phyloP scores from a whole-genome alignment of 1,140 invertebrate genomes.

The Achroia grisella region DNA sequence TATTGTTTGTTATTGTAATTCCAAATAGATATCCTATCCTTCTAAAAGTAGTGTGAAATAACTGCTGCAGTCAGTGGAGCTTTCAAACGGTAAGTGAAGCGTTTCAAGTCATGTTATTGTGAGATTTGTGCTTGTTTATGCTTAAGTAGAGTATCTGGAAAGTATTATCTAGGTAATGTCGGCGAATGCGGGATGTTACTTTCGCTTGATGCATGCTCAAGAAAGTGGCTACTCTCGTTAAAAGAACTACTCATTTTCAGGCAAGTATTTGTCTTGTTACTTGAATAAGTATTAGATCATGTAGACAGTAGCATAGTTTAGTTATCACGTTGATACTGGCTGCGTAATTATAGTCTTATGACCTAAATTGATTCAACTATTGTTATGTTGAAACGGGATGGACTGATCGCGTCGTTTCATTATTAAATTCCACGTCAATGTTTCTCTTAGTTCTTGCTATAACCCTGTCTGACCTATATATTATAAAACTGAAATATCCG shows the following conservation, averaged over 20 bases:
- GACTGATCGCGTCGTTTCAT: too few species aligned
- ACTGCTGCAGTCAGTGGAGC: constrained; percentile 18
- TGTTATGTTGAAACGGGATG: too few species aligned
- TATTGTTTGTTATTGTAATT: constrained; percentile 40
- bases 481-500: too few species aligned
- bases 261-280: too few species aligned
- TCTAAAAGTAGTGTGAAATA: constrained; percentile 28
- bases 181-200: constrained; percentile 36
- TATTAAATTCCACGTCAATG: too few species aligned
- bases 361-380: too few species aligned
- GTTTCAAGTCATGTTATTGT: constrained; percentile 18
- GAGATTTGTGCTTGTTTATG: constrained; percentile 23
- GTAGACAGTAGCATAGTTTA: too few species aligned
- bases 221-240: constrained; percentile 55
- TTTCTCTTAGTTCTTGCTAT: too few species aligned
- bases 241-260: constrained; percentile 26
- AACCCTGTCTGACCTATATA: too few species aligned
- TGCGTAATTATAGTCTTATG: too few species aligned
- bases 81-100: constrained; percentile 38
- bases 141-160: constrained; percentile 5
- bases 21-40: constrained; percentile 34
- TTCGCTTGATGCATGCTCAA: constrained; percentile 37
- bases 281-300: too few species aligned
- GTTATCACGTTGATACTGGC: too few species aligned
- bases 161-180: constrained; percentile 27